Percentiles rank a stretch among this genome's conserved stretches.
phyloP scores from a whole-genome alignment of 1,140 invertebrate species.

The Drosophila oshimai region DNA sequence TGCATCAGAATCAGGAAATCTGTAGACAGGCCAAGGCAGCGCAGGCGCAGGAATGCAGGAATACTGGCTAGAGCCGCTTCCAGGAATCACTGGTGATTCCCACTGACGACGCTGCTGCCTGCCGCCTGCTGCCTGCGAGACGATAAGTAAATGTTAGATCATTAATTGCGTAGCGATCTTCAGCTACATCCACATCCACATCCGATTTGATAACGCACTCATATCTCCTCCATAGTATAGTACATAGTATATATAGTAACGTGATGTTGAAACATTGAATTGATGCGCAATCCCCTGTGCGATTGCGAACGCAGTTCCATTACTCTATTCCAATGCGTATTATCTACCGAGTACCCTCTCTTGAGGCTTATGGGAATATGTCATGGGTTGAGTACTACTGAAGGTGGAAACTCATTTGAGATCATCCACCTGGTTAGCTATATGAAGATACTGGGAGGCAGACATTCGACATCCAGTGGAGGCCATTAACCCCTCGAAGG shows the following conservation, averaged over 20 bases:
- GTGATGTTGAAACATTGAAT: slow-evolving; percentile 18
- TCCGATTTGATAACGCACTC: slow-evolving; percentile 26
- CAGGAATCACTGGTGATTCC: slow-evolving; percentile 16
- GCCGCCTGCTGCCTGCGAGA: too few species aligned
- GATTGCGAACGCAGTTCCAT: slow-evolving; percentile 16
- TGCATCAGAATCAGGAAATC: slow-evolving; percentile 38
- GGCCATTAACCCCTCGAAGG: background rate
- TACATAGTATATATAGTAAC: slow-evolving; percentile 2
- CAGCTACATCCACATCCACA: background rate
- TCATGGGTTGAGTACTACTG: too few species aligned
- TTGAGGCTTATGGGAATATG: too few species aligned
- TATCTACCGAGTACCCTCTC: slow-evolving; percentile 4
- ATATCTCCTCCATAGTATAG: background rate
- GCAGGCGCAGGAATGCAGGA: background rate
- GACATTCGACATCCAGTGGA: too few species aligned
- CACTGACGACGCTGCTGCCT: too few species aligned
- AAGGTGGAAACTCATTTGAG: too few species aligned
- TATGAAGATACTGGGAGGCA: too few species aligned
- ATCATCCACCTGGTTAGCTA: too few species aligned
- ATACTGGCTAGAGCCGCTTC: background rate
- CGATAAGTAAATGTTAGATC: background rate
- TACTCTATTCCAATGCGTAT: slow-evolving; percentile 26
- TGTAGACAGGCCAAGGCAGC: background rate
- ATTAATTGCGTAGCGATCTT: background rate
- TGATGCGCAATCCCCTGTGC: slow-evolving; percentile 6